Conservation (phyloP, 2,797 vertebrate genomes). For the Hylomyscus alleni region DNA sequence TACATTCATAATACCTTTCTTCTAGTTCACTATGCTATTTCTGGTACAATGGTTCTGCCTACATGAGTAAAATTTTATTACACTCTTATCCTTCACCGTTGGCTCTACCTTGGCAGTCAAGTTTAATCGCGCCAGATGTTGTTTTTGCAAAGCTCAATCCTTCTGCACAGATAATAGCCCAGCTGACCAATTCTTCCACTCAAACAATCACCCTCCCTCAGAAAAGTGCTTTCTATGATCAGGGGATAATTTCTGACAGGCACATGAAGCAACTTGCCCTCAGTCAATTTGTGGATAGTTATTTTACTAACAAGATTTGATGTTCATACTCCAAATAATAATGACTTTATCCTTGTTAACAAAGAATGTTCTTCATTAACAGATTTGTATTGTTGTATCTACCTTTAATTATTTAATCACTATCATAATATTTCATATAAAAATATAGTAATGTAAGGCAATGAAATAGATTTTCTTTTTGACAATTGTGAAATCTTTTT, state of each 20-base stretch:
- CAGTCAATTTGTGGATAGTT: conserved; percentile 46
- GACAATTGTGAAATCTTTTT: conserved; percentile 41
- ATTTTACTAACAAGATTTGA: conserved; percentile 50
- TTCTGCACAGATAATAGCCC: conserved; percentile 72
- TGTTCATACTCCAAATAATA: conserved; percentile 7
- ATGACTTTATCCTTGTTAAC: conserved; percentile 8
- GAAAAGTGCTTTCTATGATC: conserved; percentile 48
- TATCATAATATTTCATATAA: neutral
- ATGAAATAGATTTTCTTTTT: conserved; percentile 40
- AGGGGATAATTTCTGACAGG: conserved; percentile 49
- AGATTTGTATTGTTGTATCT: conserved; percentile 31
- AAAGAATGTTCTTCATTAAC: conserved; percentile 40
- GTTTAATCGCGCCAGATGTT: conserved; percentile 78
- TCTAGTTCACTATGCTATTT: conserved; percentile 74
- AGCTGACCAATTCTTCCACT: conserved; percentile 66
- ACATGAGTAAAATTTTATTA: conserved; percentile 80
- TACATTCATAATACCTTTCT: conserved; percentile 68
- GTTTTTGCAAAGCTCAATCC: conserved; percentile 75
- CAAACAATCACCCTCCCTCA: conserved; percentile 35
- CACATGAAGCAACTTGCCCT: conserved; percentile 51
- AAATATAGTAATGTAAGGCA: conserved; percentile 40
- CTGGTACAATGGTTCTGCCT: conserved; percentile 71
- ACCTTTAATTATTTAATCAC: conserved; percentile 20
- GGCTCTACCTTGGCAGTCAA: conserved; percentile 73
- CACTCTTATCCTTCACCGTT: conserved; percentile 69